Conservation (phyloP, 2,888 invertebrate species). For the Tetanocera ferruginea region DNA sequence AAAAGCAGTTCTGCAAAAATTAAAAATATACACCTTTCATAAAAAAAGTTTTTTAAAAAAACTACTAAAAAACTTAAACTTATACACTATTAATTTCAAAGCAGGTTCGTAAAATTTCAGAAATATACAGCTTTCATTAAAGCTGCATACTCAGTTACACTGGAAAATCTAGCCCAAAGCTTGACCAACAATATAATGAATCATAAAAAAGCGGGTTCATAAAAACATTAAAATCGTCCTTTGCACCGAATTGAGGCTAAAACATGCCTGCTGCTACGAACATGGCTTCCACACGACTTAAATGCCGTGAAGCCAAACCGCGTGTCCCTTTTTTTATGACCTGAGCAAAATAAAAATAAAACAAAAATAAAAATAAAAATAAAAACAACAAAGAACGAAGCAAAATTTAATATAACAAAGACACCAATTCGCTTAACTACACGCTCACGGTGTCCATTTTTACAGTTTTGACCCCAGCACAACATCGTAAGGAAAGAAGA, state of each 20-base stretch:
- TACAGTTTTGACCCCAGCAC: constrained; percentile 13
- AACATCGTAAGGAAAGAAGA: neutral
- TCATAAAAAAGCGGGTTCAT: neutral
- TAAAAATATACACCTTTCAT: too few relatives aligned
- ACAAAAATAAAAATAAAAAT: neutral
- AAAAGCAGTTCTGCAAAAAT: too few relatives aligned
- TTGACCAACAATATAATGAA: neutral
- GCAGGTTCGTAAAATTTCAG: too few relatives aligned
- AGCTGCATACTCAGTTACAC: neutral
- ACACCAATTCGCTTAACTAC: neutral
- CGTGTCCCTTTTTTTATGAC: constrained; percentile 23
- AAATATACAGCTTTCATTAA: neutral
- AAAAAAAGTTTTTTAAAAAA: too few relatives aligned
- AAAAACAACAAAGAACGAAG: neutral
- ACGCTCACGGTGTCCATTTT: neutral
- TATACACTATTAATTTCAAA: too few relatives aligned
- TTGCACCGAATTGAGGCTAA: constrained; percentile 6
- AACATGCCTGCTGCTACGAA: neutral
- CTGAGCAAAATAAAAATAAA: neutral
- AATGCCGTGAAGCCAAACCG: neutral
- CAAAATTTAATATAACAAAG: neutral
- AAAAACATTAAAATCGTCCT: constrained; percentile 9
- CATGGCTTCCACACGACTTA: neutral
- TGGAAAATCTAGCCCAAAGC: neutral
- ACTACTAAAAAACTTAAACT: too few relatives aligned